These are phyloP conservation scores for Sialia sialis DNA, from an alignment of 2,113 vertebrate species.

Conservation along the genomic window DNA sequence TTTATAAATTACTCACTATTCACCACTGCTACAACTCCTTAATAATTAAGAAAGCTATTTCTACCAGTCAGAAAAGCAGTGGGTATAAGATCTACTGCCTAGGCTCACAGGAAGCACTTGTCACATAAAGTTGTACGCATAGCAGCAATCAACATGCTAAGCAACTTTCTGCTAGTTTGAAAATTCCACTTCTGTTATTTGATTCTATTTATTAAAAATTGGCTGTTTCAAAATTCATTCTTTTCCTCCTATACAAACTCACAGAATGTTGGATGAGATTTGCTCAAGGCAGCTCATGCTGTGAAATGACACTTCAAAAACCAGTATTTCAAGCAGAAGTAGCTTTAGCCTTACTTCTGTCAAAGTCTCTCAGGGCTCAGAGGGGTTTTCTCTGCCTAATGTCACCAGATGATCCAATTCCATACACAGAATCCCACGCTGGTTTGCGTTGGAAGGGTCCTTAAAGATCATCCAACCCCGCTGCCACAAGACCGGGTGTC, in stretches of 20 bases:
- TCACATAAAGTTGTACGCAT: rapidly evolving
- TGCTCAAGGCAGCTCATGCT: not conserved
- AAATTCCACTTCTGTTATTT: not conserved
- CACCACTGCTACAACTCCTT: not conserved
- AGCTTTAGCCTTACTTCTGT: not conserved
- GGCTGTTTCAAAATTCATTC: not conserved
- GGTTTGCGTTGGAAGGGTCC: not conserved
- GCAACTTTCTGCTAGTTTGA: not conserved
- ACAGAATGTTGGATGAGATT: not conserved
- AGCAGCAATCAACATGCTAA: not conserved
- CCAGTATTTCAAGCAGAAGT: not conserved
- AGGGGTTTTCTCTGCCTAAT: not conserved
- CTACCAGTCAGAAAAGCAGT: not conserved
- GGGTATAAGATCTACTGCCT: not conserved
- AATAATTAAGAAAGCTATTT: not conserved
- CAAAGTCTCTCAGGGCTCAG: not conserved
- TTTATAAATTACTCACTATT: not conserved
- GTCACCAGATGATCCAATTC: not conserved
- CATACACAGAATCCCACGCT: not conserved
- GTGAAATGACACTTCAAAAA: not conserved
- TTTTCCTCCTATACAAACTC: not conserved
- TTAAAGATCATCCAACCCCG: not conserved
- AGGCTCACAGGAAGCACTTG: not conserved
- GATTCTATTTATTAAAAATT: not conserved
- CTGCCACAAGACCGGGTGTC: not conserved